Conservation (phyloP, 2,888 invertebrate species). For the Seira sanloemensis region DNA sequence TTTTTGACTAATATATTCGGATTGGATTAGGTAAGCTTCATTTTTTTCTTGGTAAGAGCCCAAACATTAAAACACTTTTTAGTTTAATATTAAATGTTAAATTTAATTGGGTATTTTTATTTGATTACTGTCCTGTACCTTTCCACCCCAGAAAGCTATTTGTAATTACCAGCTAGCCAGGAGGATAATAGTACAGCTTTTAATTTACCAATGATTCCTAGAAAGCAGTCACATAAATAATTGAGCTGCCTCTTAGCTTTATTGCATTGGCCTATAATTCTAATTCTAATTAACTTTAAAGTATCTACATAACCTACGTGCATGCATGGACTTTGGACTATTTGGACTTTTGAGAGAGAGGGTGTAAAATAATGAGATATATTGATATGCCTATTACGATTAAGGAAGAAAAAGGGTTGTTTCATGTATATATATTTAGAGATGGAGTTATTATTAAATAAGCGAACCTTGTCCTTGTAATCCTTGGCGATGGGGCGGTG, state of each 20-base stretch:
- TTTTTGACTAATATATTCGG: too few relatives aligned
- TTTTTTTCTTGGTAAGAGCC: too few relatives aligned
- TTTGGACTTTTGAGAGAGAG: too few relatives aligned
- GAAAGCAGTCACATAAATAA: slow-evolving; percentile 44
- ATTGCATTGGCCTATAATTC: slow-evolving; percentile 40
- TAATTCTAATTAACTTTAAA: neutral
- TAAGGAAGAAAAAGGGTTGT: too few relatives aligned
- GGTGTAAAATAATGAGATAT: too few relatives aligned
- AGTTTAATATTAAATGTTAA: too few relatives aligned
- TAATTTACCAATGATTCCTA: slow-evolving; percentile 71
- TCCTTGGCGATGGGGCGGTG: slow-evolving; percentile 90
- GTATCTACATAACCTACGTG: too few relatives aligned
- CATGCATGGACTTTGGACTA: too few relatives aligned
- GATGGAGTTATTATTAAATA: too few relatives aligned
- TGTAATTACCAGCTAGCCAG: slow-evolving; percentile 63
- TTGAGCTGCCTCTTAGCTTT: slow-evolving; percentile 54
- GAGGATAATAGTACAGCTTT: slow-evolving; percentile 72
- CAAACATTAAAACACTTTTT: too few relatives aligned
- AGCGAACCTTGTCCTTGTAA: slow-evolving; percentile 87
- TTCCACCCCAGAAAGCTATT: slow-evolving; percentile 73
- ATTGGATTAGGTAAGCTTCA: neutral
- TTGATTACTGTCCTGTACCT: slow-evolving; percentile 69
- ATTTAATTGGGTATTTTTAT: neutral
- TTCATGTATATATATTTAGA: too few relatives aligned
- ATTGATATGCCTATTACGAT: too few relatives aligned